These are phyloP conservation scores for Neomonachus schauinslandi DNA, from an alignment of 2,113 vertebrate species.

Conservation along the genomic window DNA sequence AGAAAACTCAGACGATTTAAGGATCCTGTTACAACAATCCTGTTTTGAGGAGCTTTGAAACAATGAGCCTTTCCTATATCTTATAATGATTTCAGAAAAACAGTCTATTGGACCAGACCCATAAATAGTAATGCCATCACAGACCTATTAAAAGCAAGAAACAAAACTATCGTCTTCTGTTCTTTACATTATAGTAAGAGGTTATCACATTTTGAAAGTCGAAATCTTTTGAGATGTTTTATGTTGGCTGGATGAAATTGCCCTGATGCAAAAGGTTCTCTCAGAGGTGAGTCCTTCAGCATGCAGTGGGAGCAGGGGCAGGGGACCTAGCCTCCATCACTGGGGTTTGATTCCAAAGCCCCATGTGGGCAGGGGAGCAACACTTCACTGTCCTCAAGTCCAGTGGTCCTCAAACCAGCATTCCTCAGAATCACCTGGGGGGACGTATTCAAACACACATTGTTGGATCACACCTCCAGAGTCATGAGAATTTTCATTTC, in stretches of 20 bases:
- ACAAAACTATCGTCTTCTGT: background rate
- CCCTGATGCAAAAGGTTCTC: background rate
- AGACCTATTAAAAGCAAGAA: background rate
- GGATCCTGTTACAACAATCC: background rate
- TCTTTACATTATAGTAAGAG: background rate
- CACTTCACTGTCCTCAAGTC: background rate
- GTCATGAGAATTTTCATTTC: background rate
- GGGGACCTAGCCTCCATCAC: background rate
- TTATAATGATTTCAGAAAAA: background rate
- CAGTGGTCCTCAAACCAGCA: background rate
- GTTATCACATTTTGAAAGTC: background rate
- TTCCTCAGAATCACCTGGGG: background rate
- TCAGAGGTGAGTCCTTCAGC: background rate
- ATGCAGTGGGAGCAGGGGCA: background rate
- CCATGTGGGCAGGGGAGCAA: accelerated
- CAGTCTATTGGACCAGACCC: background rate
- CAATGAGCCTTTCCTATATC: background rate
- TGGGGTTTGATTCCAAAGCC: background rate
- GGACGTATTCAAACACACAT: background rate
- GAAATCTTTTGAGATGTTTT: background rate
- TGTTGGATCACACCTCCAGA: background rate
- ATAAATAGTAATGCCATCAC: background rate
- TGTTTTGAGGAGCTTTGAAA: slow-evolving; percentile 4
- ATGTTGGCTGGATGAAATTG: background rate
- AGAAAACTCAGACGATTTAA: slow-evolving; percentile 23